phyloP scores from a whole-genome alignment of 2,888 invertebrate genomes.

The Synanthedon andrenaeformis region DNA sequence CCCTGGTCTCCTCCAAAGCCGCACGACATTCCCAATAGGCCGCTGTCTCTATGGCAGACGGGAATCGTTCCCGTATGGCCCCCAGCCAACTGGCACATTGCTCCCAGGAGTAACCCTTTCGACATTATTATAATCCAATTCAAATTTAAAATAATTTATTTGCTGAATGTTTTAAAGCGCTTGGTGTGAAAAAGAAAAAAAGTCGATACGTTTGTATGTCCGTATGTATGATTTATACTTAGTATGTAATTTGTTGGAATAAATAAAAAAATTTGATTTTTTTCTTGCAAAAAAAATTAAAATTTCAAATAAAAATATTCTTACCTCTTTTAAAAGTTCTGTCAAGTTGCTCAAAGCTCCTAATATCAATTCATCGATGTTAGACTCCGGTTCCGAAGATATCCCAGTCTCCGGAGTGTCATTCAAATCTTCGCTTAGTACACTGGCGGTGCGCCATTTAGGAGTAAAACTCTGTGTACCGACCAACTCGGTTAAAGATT shows the following conservation, averaged over 20 bases:
- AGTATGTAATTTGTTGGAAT: too few species aligned
- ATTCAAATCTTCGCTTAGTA: slow-evolving; percentile 32
- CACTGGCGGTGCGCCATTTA: slow-evolving; percentile 43
- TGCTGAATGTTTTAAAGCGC: too few species aligned
- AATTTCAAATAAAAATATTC: slow-evolving; percentile 1
- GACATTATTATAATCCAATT: too few species aligned
- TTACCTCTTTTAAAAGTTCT: slow-evolving; percentile 63
- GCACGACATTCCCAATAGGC: slow-evolving; percentile 74
- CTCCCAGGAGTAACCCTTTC: slow-evolving; percentile 64
- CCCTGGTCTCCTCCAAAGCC: slow-evolving; percentile 64
- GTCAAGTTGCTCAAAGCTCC: slow-evolving; percentile 66
- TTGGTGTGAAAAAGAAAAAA: too few species aligned
- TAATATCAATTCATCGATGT: slow-evolving; percentile 38
- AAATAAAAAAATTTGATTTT: too few species aligned
- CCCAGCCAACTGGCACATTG: slow-evolving; percentile 70
- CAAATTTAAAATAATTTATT: too few species aligned
- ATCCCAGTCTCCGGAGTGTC: slow-evolving; percentile 33
- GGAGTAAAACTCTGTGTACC: slow-evolving; percentile 5
- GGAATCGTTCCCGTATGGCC: slow-evolving; percentile 54
- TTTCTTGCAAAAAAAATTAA: too few species aligned
- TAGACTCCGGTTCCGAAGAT: slow-evolving; percentile 21
- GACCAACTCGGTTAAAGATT: slow-evolving; percentile 38
- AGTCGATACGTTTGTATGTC: too few species aligned
- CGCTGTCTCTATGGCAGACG: slow-evolving; percentile 41
- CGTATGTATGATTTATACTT: too few species aligned